Evolutionary conservation across 2,888 invertebrate species (phyloP).

Genomic region (Caenorhabditis afra): DNA sequence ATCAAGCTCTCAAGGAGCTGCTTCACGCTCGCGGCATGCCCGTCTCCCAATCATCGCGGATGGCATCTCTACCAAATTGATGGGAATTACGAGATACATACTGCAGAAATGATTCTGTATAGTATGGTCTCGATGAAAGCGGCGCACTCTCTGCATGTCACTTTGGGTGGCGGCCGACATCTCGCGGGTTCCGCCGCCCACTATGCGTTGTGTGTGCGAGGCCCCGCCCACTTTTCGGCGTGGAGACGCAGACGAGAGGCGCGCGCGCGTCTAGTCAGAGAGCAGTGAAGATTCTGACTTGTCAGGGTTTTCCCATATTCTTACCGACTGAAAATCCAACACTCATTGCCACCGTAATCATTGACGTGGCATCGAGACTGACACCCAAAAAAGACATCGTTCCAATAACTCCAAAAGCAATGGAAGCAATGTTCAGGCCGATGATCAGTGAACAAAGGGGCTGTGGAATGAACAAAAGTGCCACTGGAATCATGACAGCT

Average conservation of each 20-base stretch:
- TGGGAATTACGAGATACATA: constrained; percentile 60
- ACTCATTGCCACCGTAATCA: constrained; percentile 79
- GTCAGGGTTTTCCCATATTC: background rate
- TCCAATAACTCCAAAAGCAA: constrained; percentile 77
- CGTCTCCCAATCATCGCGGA: constrained; percentile 21
- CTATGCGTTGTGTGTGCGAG: background rate
- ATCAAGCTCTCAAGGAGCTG: constrained; percentile 16
- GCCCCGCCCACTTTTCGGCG: constrained; percentile 1
- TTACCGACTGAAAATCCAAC: constrained; percentile 77
- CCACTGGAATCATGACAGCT: constrained; percentile 76
- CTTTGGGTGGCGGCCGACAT: background rate
- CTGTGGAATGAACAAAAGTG: constrained; percentile 74
- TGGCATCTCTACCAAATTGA: constrained; percentile 46
- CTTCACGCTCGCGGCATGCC: constrained; percentile 16
- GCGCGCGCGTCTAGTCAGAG: background rate
- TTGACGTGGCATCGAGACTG: constrained; percentile 76
- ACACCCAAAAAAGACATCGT: constrained; percentile 71
- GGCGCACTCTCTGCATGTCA: background rate
- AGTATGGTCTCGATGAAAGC: constrained; percentile 52
- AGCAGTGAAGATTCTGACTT: background rate
- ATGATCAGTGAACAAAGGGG: constrained; percentile 75
- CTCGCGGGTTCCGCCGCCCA: constrained; percentile 2
- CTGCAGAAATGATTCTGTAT: constrained; percentile 65
- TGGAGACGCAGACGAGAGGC: background rate
- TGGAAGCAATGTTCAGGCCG: constrained; percentile 65